phyloP scores from a whole-genome alignment of 2,797 vertebrate species.

The Schizothorax lantsangensis region DNA sequence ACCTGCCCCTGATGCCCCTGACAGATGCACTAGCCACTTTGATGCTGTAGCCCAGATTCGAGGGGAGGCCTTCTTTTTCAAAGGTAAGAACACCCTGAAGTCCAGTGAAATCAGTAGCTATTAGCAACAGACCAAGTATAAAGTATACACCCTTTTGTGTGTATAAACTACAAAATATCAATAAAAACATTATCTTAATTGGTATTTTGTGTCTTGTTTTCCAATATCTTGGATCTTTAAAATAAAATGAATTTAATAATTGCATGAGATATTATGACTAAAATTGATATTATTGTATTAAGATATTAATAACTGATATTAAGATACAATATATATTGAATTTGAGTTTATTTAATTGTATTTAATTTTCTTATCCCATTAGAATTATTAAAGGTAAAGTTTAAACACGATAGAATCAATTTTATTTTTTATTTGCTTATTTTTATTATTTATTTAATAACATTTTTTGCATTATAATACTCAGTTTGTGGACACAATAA shows the following conservation, averaged over 20 bases:
- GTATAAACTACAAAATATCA: background rate
- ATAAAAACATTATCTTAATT: background rate
- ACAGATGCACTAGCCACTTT: constrained; percentile 87
- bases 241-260: background rate
- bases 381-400: background rate
- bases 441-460: background rate
- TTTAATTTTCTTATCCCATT: background rate
- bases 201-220: background rate
- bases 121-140: background rate
- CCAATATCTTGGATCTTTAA: background rate
- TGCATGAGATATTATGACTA: background rate
- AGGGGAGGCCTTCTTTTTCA: constrained; percentile 97
- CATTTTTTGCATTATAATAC: background rate
- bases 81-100: constrained; percentile 74
- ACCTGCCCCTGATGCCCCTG: constrained; percentile 79
- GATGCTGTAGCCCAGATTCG: constrained; percentile 98
- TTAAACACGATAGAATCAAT: background rate
- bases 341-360: background rate
- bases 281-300: background rate
- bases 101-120: background rate
- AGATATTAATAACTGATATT: no score
- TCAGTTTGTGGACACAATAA: background rate
- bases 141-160: background rate
- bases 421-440: background rate
- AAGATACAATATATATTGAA: background rate